phyloP scores from a whole-genome alignment of 2,888 invertebrate species.

The Meteorus colon region DNA sequence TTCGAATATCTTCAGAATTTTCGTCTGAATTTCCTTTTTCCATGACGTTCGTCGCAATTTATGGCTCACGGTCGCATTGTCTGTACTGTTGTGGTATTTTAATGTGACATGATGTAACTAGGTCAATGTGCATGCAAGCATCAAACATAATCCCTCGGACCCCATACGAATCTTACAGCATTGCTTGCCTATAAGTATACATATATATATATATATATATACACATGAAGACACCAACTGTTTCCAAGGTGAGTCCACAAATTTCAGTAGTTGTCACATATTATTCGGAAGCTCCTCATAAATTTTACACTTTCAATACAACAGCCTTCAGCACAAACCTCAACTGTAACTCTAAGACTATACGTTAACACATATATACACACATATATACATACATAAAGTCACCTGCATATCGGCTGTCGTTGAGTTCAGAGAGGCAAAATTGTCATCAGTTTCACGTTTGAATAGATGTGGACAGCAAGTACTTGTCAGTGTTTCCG shows the following conservation, averaged over 20 bases:
- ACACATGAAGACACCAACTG: slow-evolving; percentile 14
- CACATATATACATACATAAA: background rate
- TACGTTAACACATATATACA: too few species aligned
- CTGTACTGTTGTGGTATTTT: slow-evolving; percentile 58
- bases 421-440: too few species aligned
- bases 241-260: slow-evolving; percentile 39
- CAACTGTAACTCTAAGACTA: background rate
- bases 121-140: slow-evolving; percentile 53
- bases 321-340: background rate
- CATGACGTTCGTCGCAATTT: slow-evolving; percentile 62
- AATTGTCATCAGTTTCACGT: too few species aligned
- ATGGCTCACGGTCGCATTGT: slow-evolving; percentile 64
- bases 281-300: slow-evolving; percentile 6
- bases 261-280: slow-evolving; percentile 43
- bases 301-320: slow-evolving; percentile 9
- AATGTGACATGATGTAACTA: slow-evolving; percentile 65
- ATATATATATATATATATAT: background rate
- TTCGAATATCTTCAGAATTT: background rate
- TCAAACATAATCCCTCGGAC: slow-evolving; percentile 46
- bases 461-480: too few species aligned
- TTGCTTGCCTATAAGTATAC: slow-evolving; percentile 26
- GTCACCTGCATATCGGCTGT: background rate
- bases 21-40: slow-evolving; percentile 25
- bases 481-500: too few species aligned
- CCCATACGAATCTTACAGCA: slow-evolving; percentile 47